Percentiles rank a stretch among this genome's conserved stretches.
Evolutionary conservation across 1,140 invertebrate genomes (phyloP).

Genomic region (Tetragnatha versicolor): DNA sequence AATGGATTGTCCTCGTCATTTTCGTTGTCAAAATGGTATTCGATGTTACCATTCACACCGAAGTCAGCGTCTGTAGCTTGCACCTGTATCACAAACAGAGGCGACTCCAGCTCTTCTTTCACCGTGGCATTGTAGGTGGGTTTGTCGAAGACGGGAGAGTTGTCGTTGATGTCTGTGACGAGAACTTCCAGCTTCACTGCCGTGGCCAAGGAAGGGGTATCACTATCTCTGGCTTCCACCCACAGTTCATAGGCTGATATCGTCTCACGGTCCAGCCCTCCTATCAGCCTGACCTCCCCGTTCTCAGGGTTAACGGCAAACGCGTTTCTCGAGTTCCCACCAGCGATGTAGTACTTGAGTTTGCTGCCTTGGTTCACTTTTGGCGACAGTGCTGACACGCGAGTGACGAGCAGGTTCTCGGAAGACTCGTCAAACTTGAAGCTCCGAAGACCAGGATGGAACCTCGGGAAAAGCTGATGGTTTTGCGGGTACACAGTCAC

Average conservation of each 20-base stretch:
- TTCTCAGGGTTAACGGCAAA: slow-evolving; percentile 81
- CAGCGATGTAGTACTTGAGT: slow-evolving; percentile 79
- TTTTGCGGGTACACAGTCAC: slow-evolving; percentile 76
- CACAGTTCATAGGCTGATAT: slow-evolving; percentile 85
- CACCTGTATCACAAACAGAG: slow-evolving; percentile 78
- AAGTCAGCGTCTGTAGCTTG: slow-evolving; percentile 86
- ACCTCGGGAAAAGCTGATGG: slow-evolving; percentile 76
- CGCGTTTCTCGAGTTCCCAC: slow-evolving; percentile 86
- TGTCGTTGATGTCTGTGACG: slow-evolving; percentile 91
- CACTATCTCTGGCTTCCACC: slow-evolving; percentile 88
- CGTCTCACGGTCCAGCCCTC: slow-evolving; percentile 87
- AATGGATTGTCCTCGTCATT: slow-evolving; percentile 69
- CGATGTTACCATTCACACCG: slow-evolving; percentile 83
- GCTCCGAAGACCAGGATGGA: slow-evolving; percentile 70
- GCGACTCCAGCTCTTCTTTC: slow-evolving; percentile 83
- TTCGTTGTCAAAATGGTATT: slow-evolving; percentile 75
- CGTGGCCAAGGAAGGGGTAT: slow-evolving; percentile 79
- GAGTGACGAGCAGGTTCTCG: slow-evolving; percentile 63
- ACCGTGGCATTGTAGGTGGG: slow-evolving; percentile 83
- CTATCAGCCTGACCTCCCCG: slow-evolving; percentile 77
- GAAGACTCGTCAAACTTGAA: slow-evolving; percentile 84
- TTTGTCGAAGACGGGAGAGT: slow-evolving; percentile 75
- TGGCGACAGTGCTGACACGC: slow-evolving; percentile 66
- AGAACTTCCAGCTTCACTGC: slow-evolving; percentile 76
- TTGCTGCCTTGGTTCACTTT: slow-evolving; percentile 73